Evolutionary conservation across 1,140 invertebrate species (phyloP), one percentile per base, ranked within the genome.

Genomic region (Aphaenogaster floridana): DNA sequence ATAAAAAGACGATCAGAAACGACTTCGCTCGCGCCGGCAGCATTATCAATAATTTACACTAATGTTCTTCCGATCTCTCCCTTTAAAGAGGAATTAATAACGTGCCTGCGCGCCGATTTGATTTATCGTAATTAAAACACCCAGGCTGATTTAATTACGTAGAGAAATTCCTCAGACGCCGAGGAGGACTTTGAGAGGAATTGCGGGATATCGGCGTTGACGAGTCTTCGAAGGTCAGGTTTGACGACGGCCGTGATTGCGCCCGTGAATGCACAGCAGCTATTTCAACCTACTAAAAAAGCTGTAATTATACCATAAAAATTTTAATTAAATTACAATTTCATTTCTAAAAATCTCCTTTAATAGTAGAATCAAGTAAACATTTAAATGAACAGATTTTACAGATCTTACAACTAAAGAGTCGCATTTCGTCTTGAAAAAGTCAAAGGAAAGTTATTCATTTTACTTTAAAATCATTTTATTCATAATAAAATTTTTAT

Each of bases 61-160:
- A 61, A 28, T 45, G 54, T 57, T 59, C 68, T 28, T 59, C 34
- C 42, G 39, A 57, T 71, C 59, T 83, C 21, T 21, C 52, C 4
- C 54, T 48, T 74, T 74, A 61, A 83, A 61, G 17, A 34, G 61
- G 50, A 21, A 84, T 63, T 66, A 91, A 71, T 88, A 91, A 89
- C 84, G 77, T 69, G n/a, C 52, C 63, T 63, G 21, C 61, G 64
- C 39, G 59, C 64, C 13, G 69, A 91, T 79, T 91, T 78, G 85
- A 86, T 86, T 87, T 36, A 54, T 45, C 68, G 89, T 91, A 91
- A 91, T 91, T 91, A 91, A 91, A 91, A 91, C 89, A 91, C 90
- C 90, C 81, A 91, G 89, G 80, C 81, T 91, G 90, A 88, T 91
- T 91, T 91, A 86, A 91, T 91, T 78, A 28, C 50, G 11, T 34